Percentiles rank a stretch among this genome's conserved stretches.
Evolutionary conservation across 2,113 vertebrate genomes (phyloP).

Genomic region (Mormyrus iriodes): DNA sequence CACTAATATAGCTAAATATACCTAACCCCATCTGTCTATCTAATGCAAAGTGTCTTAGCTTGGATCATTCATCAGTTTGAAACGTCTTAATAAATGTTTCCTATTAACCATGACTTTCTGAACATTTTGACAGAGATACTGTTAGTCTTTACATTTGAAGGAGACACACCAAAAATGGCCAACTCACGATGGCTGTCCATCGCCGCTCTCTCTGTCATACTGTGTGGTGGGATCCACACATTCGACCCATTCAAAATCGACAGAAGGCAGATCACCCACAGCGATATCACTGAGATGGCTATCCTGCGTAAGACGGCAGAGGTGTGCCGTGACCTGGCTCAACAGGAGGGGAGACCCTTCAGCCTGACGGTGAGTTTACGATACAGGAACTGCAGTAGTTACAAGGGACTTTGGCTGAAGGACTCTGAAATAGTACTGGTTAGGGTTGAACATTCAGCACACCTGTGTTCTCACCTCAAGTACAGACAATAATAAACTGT

Average conservation of each 20-base stretch:
- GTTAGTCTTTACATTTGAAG: neutral
- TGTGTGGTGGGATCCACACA: neutral
- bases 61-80: neutral
- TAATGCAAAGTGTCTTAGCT: neutral
- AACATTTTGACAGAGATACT: neutral
- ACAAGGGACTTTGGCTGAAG: neutral
- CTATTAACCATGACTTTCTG: neutral
- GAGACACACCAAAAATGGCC: neutral
- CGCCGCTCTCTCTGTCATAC: neutral
- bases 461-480: neutral
- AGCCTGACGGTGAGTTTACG: conserved; percentile 15
- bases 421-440: neutral
- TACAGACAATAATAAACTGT: neutral
- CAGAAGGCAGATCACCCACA: conserved; percentile 5
- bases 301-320: conserved; percentile 25
- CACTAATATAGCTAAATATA: too few species aligned
- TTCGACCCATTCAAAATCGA: neutral
- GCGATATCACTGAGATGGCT: conserved; percentile 14
- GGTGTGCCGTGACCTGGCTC: conserved; percentile 1
- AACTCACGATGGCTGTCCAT: conserved; percentile 9
- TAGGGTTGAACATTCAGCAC: neutral
- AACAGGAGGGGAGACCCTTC: conserved; percentile 10
- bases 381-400: neutral
- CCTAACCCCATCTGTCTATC: too few species aligned
- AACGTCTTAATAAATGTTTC: neutral